Evolutionary conservation across 1,140 invertebrate genomes (phyloP), one percentile per base, ranked within the genome.

Genomic region (Drosophila fuyamai): DNA sequence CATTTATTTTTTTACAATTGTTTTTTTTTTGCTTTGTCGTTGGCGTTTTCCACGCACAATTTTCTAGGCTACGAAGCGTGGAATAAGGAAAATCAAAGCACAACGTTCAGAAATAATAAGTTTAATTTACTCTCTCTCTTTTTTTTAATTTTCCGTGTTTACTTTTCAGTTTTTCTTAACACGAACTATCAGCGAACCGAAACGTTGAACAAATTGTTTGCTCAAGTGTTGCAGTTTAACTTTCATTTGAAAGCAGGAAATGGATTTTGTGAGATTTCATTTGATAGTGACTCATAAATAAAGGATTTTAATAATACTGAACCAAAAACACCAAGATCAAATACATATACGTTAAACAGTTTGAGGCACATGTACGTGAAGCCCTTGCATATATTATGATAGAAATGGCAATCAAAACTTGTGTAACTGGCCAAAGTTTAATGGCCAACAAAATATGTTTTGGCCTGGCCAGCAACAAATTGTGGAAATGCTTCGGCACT

Each of bases 201-300:
- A 68, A 35, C 62, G 48, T 14, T 48, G 9, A 44, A 10, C 10
- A 65, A 10, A 32, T 32, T 47, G 44, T 14, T 57, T 16, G 36
- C 53, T 41, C n/a, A 50, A 27, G 48, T 48, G 35, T 41, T 29
- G 51, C 47, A 48, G 35, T 53, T 41, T 29, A 56, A 71, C 80
- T 83, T 79, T 83, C 76, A 59, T 62, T 76, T 47, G 81, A 83
- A 84, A 83, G 80, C 68, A 71, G 80, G 76, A 84, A 83, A 80
- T 72, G 13, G 18, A 18, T 67, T 67, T 32, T 38, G 8, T 46
- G 8, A 13, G 44, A 40, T 55, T 43, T 47, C 56, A 46, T 57
- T 59, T 41, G 48, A 76, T 68, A 36, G 12, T 29, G 27, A 41
- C 60, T 55, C 32, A 35, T 32, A 35, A 16, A 29, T 6, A 16